These are phyloP conservation scores for Agrotis segetum DNA, from an alignment of 2,888 invertebrate genomes.

Conservation along the genomic window DNA sequence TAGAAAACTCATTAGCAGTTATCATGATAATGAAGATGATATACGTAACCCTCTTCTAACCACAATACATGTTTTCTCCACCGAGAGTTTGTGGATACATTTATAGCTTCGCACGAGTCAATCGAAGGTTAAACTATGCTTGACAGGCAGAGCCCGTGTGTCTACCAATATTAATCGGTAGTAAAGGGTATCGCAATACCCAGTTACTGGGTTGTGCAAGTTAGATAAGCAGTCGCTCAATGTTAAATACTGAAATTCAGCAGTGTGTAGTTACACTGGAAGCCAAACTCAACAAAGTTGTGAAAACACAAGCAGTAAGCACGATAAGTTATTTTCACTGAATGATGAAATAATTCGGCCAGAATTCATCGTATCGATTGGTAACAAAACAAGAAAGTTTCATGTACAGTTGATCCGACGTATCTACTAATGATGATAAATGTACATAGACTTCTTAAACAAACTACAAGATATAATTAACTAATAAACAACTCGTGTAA, in stretches of 20 bases:
- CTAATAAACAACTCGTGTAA: slow-evolving; percentile 11
- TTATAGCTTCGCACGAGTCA: not conserved
- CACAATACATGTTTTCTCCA: not conserved
- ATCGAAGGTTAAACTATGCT: not conserved
- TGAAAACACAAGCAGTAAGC: not conserved
- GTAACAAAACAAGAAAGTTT: slow-evolving; percentile 12
- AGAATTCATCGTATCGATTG: slow-evolving; percentile 3
- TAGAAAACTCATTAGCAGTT: slow-evolving; percentile 14
- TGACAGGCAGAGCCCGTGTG: not conserved
- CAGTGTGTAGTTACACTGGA: not conserved
- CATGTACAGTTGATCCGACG: not conserved
- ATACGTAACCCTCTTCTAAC: not conserved
- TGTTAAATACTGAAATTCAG: not conserved
- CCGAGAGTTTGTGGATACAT: not conserved
- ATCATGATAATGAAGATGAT: not conserved
- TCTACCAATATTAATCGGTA: not conserved
- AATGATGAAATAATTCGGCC: not conserved
- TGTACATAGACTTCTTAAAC: slow-evolving; percentile 18
- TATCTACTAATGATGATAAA: slow-evolving; percentile 26
- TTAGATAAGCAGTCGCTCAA: not conserved
- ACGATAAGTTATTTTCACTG: not conserved
- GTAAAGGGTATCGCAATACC: not conserved
- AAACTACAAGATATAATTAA: slow-evolving; percentile 13
- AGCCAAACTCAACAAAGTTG: not conserved
- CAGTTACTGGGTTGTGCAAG: not conserved